Conservation (phyloP, 2,797 vertebrate species). For the Cetoscarus ocellatus region DNA sequence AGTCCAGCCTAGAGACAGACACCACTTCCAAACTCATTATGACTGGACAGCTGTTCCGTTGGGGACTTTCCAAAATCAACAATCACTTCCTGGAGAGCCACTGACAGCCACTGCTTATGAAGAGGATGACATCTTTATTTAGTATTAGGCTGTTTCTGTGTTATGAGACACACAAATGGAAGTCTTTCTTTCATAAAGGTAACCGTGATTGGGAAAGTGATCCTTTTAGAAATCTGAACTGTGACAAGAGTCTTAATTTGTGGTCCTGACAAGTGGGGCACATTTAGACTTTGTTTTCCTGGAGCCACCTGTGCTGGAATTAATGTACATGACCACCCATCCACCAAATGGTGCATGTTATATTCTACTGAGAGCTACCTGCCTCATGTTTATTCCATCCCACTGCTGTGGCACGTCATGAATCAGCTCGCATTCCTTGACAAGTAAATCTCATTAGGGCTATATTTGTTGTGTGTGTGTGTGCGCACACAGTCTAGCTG, state of each 20-base stretch:
- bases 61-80: constrained; percentile 69
- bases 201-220: constrained; percentile 2
- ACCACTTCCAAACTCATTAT: constrained; percentile 75
- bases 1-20: constrained; percentile 51
- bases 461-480: constrained; percentile 42
- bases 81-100: constrained; percentile 56
- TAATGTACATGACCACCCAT: constrained; percentile 37
- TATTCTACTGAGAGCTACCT: constrained; percentile 34
- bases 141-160: constrained; percentile 2
- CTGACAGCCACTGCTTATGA: constrained; percentile 45
- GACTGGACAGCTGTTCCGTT: constrained; percentile 72
- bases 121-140: constrained; percentile 44
- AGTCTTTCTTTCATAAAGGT: too few species aligned
- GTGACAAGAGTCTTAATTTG: constrained; percentile 33
- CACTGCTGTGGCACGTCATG: constrained; percentile 42
- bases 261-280: constrained; percentile 17
- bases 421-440: constrained; percentile 60
- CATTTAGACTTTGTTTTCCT: constrained; percentile 18
- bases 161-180: neutral
- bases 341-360: constrained; percentile 38
- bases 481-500: constrained; percentile 13
- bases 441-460: constrained; percentile 65
- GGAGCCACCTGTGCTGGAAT: constrained; percentile 39
- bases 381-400: constrained; percentile 62
- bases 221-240: constrained; percentile 30